A percentile compares a stretch with the other conserved stretches of the same genome.
phyloP scores from a whole-genome alignment of 1,140 invertebrate genomes.

The Drosophila quadrilineata region DNA sequence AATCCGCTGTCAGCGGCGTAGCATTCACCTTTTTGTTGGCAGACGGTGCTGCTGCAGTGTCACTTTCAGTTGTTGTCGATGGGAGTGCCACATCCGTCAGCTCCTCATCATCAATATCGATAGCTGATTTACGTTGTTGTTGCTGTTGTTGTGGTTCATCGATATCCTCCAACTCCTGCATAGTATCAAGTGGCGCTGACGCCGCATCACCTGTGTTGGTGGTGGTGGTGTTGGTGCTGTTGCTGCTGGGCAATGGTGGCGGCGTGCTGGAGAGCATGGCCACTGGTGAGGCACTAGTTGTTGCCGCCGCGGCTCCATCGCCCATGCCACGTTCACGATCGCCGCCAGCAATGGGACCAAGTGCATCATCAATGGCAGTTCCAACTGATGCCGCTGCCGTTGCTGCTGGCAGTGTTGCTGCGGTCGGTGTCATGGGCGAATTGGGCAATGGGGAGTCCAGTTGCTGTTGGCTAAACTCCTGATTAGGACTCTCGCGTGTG shows the following conservation, averaged over 20 bases:
- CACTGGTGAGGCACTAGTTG: constrained; percentile 67
- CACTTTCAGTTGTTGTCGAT: not conserved
- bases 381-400: not conserved
- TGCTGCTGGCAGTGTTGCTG: not conserved
- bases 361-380: too few species aligned
- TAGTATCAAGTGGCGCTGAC: too few species aligned
- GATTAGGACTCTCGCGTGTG: constrained; percentile 70
- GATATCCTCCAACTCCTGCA: constrained; percentile 13
- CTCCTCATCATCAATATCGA: constrained; percentile 39
- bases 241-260: constrained; percentile 50
- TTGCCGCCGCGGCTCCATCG: constrained; percentile 72
- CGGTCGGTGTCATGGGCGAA: constrained; percentile 48
- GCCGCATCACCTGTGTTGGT: too few species aligned
- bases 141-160: not conserved
- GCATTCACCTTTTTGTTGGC: constrained; percentile 39
- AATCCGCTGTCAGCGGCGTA: constrained; percentile 56
- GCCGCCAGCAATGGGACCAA: constrained; percentile 5
- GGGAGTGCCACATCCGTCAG: constrained; percentile 38
- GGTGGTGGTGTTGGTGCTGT: not conserved
- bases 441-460: constrained; percentile 57
- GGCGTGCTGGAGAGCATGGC: constrained; percentile 74
- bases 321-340: constrained; percentile 71
- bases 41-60: not conserved
- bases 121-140: not conserved
- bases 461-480: constrained; percentile 74